Evolutionary conservation across 2,797 vertebrate species (phyloP), one percentile per base, ranked within the genome.

Genomic region (Aplochiton taeniatus): DNA sequence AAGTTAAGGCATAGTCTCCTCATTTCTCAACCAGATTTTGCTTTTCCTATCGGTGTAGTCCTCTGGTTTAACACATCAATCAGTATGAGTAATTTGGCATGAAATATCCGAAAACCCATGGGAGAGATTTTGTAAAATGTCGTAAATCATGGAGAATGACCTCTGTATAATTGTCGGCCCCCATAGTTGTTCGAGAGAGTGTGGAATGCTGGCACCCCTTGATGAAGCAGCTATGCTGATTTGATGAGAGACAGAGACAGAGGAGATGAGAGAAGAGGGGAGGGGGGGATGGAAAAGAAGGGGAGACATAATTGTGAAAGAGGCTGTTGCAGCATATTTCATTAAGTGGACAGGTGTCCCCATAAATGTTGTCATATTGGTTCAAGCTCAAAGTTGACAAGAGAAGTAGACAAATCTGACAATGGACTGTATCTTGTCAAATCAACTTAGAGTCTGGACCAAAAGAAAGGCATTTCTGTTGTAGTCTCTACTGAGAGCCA

Each of bases 101-200:
- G 80, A 66, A 76, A 74, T 75, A 82, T 83, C 83, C 82, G 79
- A 73, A 82, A 31, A 76, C 87, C 84, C 85, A 78, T 72, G 84
- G 85, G 88, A 87, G 78, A 70, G 69, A 14, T 80, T 76, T 75
- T 83, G 83, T 79, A 80, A 82, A 31, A 84, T 82, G 81, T 79
- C 83, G 79, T 90, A 87, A 90, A 90, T 90, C 83, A 83, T 9
- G 2, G 70, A 77, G 74, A 48, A 61, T 88, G 85, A 88, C 83
- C 82, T 86, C 77, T 84, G 80, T 85, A 58, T 69, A 79, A 77
- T 69, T 73, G 82, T 78, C 79, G 78, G 80, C 85, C 74, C 63
- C 63, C 69, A 73, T 74, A 81, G 48, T 16, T 44, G 78, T 77
- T 31, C 6, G 76, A 83, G 76, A 9, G 49, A 46, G 52, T 75